phyloP scores from a whole-genome alignment of 2,888 invertebrate genomes.

The Tortrix viridana region DNA sequence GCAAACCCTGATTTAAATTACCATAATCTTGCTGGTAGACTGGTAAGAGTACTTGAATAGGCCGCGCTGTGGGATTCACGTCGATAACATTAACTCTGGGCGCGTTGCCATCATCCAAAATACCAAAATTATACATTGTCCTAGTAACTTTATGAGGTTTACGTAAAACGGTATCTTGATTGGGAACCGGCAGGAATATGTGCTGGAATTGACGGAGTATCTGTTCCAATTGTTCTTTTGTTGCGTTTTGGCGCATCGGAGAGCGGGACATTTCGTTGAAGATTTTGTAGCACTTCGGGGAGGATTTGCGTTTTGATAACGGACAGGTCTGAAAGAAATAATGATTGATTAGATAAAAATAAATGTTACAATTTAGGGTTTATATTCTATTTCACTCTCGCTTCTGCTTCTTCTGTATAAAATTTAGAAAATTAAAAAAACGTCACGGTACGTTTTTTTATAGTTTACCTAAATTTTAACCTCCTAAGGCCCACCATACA shows the following conservation, averaged over 20 bases:
- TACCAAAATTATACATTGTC: constrained; percentile 56
- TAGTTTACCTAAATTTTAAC: no score
- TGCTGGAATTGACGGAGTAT: constrained; percentile 55
- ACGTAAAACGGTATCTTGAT: constrained; percentile 19
- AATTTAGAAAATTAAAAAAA: no score
- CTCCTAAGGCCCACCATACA: no score
- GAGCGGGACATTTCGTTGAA: constrained; percentile 54
- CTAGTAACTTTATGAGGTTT: constrained; percentile 38
- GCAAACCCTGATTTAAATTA: constrained; percentile 12
- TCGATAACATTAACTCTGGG: constrained; percentile 59
- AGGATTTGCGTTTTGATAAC: constrained; percentile 53
- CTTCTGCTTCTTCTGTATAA: no score
- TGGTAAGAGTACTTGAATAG: constrained; percentile 55
- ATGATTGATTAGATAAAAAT: background rate
- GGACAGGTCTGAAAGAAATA: constrained; percentile 70
- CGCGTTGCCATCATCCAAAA: constrained; percentile 51
- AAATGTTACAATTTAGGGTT: background rate
- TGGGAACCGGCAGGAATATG: constrained; percentile 47
- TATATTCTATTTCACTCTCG: no score
- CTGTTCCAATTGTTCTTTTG: constrained; percentile 46
- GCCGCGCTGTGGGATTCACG: constrained; percentile 48
- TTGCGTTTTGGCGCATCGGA: constrained; percentile 45
- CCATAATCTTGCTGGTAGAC: constrained; percentile 51
- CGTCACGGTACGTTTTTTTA: no score
- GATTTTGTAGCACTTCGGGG: constrained; percentile 57